phyloP scores from a whole-genome alignment of 2,113 vertebrate species.

The Pseudorasbora parva region DNA sequence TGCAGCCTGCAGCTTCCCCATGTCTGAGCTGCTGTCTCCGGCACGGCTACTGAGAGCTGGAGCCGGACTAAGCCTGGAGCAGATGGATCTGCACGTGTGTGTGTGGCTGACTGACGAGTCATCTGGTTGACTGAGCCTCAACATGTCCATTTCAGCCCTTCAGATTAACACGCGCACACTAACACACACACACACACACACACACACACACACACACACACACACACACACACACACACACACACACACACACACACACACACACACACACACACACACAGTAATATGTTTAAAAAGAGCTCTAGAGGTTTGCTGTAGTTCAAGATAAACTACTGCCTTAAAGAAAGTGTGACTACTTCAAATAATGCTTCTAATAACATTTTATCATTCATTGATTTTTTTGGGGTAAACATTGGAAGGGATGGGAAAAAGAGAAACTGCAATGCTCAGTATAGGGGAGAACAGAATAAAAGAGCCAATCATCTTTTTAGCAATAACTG shows the following conservation, averaged over 20 bases:
- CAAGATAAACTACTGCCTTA: not conserved
- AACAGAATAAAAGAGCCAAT: not conserved
- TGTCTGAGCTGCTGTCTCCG: slow-evolving; percentile 35
- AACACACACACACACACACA: slow-evolving; percentile 19
- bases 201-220: slow-evolving; percentile 19
- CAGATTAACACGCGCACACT: too few relatives aligned
- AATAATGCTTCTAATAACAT: not conserved
- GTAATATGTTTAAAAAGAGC: slow-evolving; percentile 22
- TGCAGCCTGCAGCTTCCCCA: slow-evolving; percentile 32
- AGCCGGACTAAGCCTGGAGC: slow-evolving; percentile 29
- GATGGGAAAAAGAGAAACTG: not conserved
- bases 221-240: slow-evolving; percentile 16
- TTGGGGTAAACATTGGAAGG: not conserved
- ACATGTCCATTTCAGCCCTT: slow-evolving; percentile 45
- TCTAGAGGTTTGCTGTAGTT: slow-evolving; percentile 7
- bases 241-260: slow-evolving; percentile 18
- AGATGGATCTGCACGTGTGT: slow-evolving; percentile 45
- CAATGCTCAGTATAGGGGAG: not conserved
- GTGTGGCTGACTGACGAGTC: slow-evolving; percentile 24
- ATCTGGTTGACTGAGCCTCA: slow-evolving; percentile 49
- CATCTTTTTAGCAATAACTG: not conserved
- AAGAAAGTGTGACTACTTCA: not conserved
- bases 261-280: slow-evolving; percentile 14
- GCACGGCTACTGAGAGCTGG: not conserved
- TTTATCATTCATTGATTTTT: slow-evolving; percentile 1